Base-by-base conservation (phyloP, 2,888 invertebrate species). In the Euplagia quadripunctaria region DNA sequence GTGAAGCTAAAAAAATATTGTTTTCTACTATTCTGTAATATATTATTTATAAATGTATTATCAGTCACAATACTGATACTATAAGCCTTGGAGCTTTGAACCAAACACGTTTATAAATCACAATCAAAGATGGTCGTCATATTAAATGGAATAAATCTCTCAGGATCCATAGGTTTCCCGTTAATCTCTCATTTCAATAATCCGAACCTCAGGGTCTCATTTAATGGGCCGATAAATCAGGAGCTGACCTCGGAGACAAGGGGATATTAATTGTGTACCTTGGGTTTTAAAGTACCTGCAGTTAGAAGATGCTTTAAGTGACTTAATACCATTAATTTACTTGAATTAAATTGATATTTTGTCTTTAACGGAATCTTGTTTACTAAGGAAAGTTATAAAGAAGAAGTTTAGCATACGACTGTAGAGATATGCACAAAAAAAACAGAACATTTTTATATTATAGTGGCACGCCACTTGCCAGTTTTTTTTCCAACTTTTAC, bases 181-280 rank as follows among this genome's bases (percentile, higher is more conserved):
- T 84, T 84, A 84, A 84, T 84, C 84, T 82, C 83, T 84, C 79
- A 84, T 84, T 84, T 84, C 84, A 84, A 84, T 84, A 84, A 84
- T 81, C 85, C 75, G 69, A 41, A 58, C 72, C 68, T 63, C 67
- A 70, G 78, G 75, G 74, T 65, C 75, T 51, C 64, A 68, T 73
- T 72, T 84, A 84, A 84, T 84, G 75, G 85, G 63, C 66, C 74
- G 46, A 84, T 84, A 84, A 84, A 84, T 84, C 83, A 84, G 63
- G 66, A 69, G 72, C 71, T 75, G 85, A 79, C 79, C 79, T 76
- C 64, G 75, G 78, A 79, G 76, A 76, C 78, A 75, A 65, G 68
- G n/a, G 42, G 79, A 76, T 82, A 81, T 84, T 84, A 81, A 81
- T 84, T 79, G 74, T 78, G 69, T 79, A 75, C 73, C 78, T 74